Conservation (phyloP, 2,113 vertebrate genomes). For the Ranitomeya imitator region DNA sequence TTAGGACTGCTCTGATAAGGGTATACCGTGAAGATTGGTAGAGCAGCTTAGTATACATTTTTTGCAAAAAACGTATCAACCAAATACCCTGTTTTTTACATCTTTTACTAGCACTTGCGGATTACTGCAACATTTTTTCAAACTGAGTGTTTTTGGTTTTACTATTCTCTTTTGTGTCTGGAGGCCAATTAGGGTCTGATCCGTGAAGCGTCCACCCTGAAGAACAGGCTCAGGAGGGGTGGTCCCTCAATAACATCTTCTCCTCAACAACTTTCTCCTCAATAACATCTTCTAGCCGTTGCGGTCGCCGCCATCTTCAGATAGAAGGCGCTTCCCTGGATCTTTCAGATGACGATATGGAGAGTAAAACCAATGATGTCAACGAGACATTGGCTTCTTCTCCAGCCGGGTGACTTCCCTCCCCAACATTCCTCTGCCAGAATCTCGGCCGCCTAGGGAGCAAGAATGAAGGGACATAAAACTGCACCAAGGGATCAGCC, state of each 20-base stretch:
- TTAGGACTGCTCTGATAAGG: too few species aligned
- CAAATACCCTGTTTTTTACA: too few species aligned
- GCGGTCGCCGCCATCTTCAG: slow-evolving; percentile 89
- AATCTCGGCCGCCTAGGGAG: background rate
- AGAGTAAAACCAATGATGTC: slow-evolving; percentile 88
- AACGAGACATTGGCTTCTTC: slow-evolving; percentile 78
- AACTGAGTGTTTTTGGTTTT: too few species aligned
- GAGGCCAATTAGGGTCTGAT: too few species aligned
- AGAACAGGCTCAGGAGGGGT: slow-evolving; percentile 87
- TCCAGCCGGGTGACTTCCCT: background rate
- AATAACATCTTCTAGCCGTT: slow-evolving; percentile 75
- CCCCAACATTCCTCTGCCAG: slow-evolving; percentile 26
- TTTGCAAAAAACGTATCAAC: too few species aligned
- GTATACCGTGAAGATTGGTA: too few species aligned
- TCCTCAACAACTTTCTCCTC: slow-evolving; percentile 84
- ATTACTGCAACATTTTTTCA: too few species aligned
- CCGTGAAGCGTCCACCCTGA: too few species aligned
- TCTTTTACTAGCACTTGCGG: too few species aligned
- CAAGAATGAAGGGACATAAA: slow-evolving; percentile 12
- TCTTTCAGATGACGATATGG: slow-evolving; percentile 88
- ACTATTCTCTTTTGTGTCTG: too few species aligned
- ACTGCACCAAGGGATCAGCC: background rate
- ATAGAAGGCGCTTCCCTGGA: slow-evolving; percentile 90
- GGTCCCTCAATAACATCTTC: too few species aligned
- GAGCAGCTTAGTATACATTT: too few species aligned